These are phyloP conservation scores for Nymphalis polychloros DNA, from an alignment of 2,888 invertebrate species.

Conservation along the genomic window DNA sequence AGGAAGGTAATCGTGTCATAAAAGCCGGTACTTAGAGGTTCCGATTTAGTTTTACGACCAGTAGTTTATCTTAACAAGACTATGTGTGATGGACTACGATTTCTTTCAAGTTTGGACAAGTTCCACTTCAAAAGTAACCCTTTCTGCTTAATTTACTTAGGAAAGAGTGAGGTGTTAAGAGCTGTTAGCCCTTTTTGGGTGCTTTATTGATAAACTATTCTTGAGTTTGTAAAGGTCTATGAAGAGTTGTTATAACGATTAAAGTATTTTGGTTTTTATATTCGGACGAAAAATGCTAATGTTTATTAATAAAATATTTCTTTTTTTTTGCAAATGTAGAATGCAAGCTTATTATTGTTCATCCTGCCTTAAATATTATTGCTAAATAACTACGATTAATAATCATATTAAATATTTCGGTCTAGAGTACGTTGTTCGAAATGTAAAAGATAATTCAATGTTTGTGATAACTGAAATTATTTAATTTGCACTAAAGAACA, in stretches of 20 bases:
- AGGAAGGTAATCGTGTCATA: constrained; percentile 53
- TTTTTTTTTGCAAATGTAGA: too few species aligned
- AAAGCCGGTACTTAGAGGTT: constrained; percentile 46
- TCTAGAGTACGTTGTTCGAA: too few species aligned
- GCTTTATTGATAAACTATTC: constrained; percentile 5
- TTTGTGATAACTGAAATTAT: too few species aligned
- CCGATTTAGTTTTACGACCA: constrained; percentile 46
- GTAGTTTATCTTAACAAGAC: constrained; percentile 56
- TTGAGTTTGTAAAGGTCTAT: constrained; percentile 2
- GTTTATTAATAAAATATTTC: not conserved
- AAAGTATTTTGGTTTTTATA: not conserved
- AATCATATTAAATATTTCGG: too few species aligned
- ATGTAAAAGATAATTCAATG: too few species aligned
- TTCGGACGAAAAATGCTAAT: too few species aligned
- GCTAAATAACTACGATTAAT: too few species aligned
- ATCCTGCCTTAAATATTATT: too few species aligned
- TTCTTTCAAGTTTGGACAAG: constrained; percentile 27
- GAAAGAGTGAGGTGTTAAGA: constrained; percentile 23
- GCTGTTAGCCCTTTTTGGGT: constrained; percentile 27
- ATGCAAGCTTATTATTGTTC: too few species aligned
- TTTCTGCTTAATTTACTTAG: constrained; percentile 38
- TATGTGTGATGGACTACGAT: constrained; percentile 27
- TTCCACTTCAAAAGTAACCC: constrained; percentile 25
- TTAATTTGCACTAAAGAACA: too few species aligned
- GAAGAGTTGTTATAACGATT: constrained; percentile 8